Evolutionary conservation across 2,113 vertebrate species (phyloP).

Genomic region (Antechinus flavipes): DNA sequence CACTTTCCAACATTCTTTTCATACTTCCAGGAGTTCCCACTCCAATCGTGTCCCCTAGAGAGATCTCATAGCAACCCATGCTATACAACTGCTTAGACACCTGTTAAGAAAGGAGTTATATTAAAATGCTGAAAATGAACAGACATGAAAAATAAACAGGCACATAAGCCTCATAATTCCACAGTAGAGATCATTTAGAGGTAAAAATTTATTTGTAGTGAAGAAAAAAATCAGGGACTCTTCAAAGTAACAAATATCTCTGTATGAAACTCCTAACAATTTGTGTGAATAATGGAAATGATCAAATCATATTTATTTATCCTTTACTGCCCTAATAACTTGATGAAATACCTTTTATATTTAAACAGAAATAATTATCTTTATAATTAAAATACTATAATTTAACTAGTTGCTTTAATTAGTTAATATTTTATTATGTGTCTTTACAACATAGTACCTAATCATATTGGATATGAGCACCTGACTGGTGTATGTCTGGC

Average conservation of each 20-base stretch:
- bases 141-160: background rate
- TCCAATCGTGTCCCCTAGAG: conserved; percentile 94
- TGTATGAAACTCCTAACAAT: background rate
- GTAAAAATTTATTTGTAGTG: background rate
- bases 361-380: background rate
- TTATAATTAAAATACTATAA: background rate
- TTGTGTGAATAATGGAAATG: background rate
- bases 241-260: background rate
- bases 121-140: conserved; percentile 36
- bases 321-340: background rate
- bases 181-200: background rate
- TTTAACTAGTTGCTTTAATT: background rate
- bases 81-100: conserved; percentile 92
- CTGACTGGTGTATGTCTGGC: background rate
- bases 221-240: background rate
- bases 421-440: background rate
- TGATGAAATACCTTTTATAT: background rate
- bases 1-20: conserved; percentile 91
- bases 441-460: background rate
- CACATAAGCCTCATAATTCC: background rate
- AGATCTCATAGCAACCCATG: conserved; percentile 97
- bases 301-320: background rate
- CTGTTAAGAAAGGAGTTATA: conserved; percentile 79
- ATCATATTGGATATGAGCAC: background rate
- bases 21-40: conserved; percentile 94